Evolutionary conservation across 2,113 vertebrate genomes (phyloP), one percentile per base, ranked within the genome.

Genomic region (Stegastes partitus): DNA sequence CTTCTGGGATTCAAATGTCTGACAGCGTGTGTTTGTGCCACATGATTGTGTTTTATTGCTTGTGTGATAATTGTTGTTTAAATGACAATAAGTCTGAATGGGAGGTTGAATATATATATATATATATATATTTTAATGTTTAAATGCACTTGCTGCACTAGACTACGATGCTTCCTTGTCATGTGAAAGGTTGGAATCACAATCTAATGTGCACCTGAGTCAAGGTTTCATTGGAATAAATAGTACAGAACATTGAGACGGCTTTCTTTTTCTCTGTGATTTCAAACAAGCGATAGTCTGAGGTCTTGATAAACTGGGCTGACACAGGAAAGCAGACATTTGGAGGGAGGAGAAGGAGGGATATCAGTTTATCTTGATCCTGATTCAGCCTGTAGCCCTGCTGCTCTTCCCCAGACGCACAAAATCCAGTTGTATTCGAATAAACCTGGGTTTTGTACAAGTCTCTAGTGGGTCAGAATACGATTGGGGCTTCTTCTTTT

Each of bases 321-420:
- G 69, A 83, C 45, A 72, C 21, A 72, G 44, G 45, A 47, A 68
- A 69, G 45, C 54, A 83, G 70, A 85, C 66, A 67, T 74, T 79
- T 82, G 53, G 53, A 81, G n/a, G 51, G 62, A 77, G 23, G 79
- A 65, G 59, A 56, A 34, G 19, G 25, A 69, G 9, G 47, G 37
- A 19, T 62, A 84, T 74, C 62, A n/a, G 65, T 77, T 84, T 65
- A 81, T 90, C 85, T 83, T 62, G 45, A 82, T 71, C 62, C 28
- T 44, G 54, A 68, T 79, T 74, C 57, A 70, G 75, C 62, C 53
- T 79, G 57, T 66, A 77, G 77, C 74, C 47, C 31, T 2, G 14
- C 59, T 81, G 68, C 28, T 57, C 49, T 62, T 70, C 47, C 68
- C 63, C 59, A 71, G 49, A 72, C 19, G 26, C 22, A 23, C 51